phyloP scores from a whole-genome alignment of 1,140 invertebrate species.

The Microplitis demolitor region DNA sequence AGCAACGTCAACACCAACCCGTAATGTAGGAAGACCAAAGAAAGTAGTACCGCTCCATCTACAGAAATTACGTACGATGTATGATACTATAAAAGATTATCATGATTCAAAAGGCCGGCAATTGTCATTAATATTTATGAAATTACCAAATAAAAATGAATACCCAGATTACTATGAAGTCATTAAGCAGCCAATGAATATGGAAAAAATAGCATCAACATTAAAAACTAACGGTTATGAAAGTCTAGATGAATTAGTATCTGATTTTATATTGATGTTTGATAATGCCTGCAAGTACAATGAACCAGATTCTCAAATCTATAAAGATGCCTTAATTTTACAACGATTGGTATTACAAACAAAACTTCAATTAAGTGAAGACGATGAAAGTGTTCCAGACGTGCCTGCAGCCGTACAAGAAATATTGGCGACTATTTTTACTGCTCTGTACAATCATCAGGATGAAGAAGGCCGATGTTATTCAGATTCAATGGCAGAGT shows the following conservation, averaged over 20 bases:
- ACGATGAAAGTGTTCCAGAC: slow-evolving; percentile 86
- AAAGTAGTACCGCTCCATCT: slow-evolving; percentile 66
- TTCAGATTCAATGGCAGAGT: slow-evolving; percentile 92
- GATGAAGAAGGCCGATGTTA: slow-evolving; percentile 96
- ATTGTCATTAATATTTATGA: slow-evolving; percentile 91
- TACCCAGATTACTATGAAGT: slow-evolving; percentile 98
- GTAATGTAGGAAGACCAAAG: slow-evolving; percentile 58
- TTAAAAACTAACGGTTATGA: slow-evolving; percentile 81
- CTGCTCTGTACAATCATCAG: slow-evolving; percentile 92
- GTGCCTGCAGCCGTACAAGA: slow-evolving; percentile 88
- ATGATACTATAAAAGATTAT: slow-evolving; percentile 88
- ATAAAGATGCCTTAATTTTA: slow-evolving; percentile 94
- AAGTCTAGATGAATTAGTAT: slow-evolving; percentile 85
- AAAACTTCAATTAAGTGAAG: slow-evolving; percentile 85
- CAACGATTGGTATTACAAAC: slow-evolving; percentile 92
- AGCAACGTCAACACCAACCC: slow-evolving; percentile 50
- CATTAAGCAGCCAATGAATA: slow-evolving; percentile 96
- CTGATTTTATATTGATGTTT: slow-evolving; percentile 96
- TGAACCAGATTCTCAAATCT: slow-evolving; percentile 98
- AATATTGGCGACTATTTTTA: slow-evolving; percentile 89
- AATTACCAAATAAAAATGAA: slow-evolving; percentile 90
- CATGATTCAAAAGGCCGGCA: slow-evolving; percentile 86
- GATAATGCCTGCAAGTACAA: slow-evolving; percentile 99
- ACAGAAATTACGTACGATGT: slow-evolving; percentile 84
- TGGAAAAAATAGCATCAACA: slow-evolving; percentile 93